A percentile compares a stretch with the other conserved stretches of the same genome.
These are phyloP conservation scores for Bos javanicus DNA, from an alignment of 2,113 vertebrate genomes.

Conservation along the genomic window DNA sequence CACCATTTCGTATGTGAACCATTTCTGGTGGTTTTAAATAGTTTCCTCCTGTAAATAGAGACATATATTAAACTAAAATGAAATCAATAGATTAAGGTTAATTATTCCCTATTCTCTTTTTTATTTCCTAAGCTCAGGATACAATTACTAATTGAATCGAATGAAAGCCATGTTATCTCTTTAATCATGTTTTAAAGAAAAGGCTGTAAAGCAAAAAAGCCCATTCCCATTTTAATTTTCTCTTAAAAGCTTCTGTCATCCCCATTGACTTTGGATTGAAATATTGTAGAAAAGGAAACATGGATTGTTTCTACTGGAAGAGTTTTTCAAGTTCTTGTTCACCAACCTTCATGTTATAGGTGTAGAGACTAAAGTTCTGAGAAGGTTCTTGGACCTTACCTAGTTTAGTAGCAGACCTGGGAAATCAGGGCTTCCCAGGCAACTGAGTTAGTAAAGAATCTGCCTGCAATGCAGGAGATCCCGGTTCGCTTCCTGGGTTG, in stretches of 20 bases:
- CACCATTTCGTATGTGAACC: slow-evolving; percentile 2
- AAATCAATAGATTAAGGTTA: slow-evolving; percentile 65
- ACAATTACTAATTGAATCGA: slow-evolving; percentile 61
- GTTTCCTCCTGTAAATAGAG: slow-evolving; percentile 46
- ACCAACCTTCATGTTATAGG: neutral
- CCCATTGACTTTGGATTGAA: neutral
- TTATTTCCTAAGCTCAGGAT: slow-evolving; percentile 53
- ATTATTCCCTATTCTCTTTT: slow-evolving; percentile 48
- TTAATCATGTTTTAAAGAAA: slow-evolving; percentile 60
- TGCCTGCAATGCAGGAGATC: neutral
- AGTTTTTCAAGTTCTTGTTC: neutral
- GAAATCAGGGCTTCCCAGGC: neutral
- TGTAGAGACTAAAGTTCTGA: neutral
- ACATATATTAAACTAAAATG: slow-evolving; percentile 47
- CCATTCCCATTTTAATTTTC: slow-evolving; percentile 41
- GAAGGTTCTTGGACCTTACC: neutral
- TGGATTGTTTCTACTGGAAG: neutral
- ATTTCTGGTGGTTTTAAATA: slow-evolving; percentile 27
- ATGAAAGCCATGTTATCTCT: slow-evolving; percentile 55
- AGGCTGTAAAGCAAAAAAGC: slow-evolving; percentile 40
- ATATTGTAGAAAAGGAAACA: neutral
- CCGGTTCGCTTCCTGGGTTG: neutral
- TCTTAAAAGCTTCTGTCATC: slow-evolving; percentile 49
- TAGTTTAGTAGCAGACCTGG: neutral
- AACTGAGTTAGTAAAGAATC: neutral